Evolutionary conservation across 2,797 vertebrate genomes (phyloP).

Genomic region (Brachyrhaphis roseni): DNA sequence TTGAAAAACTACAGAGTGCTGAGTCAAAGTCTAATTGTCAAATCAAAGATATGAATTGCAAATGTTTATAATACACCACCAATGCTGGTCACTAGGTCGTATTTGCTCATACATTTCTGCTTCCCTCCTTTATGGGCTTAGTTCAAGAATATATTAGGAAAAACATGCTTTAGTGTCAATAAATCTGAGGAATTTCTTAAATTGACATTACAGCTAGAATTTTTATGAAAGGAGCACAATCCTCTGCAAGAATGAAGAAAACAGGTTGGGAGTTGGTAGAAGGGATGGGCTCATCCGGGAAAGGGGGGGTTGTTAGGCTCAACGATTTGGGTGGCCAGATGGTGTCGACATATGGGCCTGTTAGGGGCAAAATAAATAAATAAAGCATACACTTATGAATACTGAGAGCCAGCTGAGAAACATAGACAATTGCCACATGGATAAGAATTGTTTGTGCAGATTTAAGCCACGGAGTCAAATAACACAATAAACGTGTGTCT

Average conservation of each 20-base stretch:
- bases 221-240: neutral
- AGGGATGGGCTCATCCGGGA: constrained; percentile 42
- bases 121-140: neutral
- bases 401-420: constrained; percentile 59
- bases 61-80: neutral
- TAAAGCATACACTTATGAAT: constrained; percentile 73
- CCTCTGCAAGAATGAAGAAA: constrained; percentile 13
- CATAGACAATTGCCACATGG: constrained; percentile 13
- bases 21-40: constrained; percentile 6
- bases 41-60: neutral
- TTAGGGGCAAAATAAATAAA: constrained; percentile 80
- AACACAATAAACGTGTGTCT: neutral
- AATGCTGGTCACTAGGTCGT: neutral
- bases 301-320: constrained; percentile 42
- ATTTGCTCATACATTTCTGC: neutral
- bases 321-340: constrained; percentile 72
- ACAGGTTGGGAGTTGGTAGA: constrained; percentile 50
- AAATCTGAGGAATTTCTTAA: neutral
- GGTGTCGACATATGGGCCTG: constrained; percentile 74
- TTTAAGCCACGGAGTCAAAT: constrained; percentile 15
- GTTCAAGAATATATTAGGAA: neutral
- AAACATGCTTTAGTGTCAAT: neutral
- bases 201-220: neutral
- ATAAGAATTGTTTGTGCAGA: constrained; percentile 42
- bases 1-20: neutral